Percentiles rank a stretch among this genome's conserved stretches.
These are phyloP conservation scores for Platysteira castanea DNA, from an alignment of 2,113 vertebrate genomes.

Conservation along the genomic window DNA sequence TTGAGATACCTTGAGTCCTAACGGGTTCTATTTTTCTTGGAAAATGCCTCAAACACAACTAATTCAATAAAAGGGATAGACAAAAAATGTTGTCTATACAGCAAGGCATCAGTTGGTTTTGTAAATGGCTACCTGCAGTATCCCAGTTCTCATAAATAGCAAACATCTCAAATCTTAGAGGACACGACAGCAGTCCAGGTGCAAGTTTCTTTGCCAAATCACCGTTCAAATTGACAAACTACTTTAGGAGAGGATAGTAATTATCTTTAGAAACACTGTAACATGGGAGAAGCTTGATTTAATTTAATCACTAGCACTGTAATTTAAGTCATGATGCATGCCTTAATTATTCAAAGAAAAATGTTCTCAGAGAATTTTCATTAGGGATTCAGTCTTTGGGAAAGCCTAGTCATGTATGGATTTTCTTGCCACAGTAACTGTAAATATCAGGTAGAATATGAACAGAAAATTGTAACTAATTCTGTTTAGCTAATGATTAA, in stretches of 20 bases:
- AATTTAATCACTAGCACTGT: constrained; percentile 57
- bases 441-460: not conserved
- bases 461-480: not conserved
- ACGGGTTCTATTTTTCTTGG: not conserved
- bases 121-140: not conserved
- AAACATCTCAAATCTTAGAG: not conserved
- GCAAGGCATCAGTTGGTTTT: not conserved
- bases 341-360: constrained; percentile 56
- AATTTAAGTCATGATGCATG: constrained; percentile 55
- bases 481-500: not conserved
- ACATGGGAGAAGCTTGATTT: constrained; percentile 26
- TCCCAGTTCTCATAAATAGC: not conserved
- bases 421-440: not conserved
- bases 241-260: constrained; percentile 42
- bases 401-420: not conserved
- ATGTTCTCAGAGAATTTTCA: constrained; percentile 15
- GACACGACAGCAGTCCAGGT: constrained; percentile 20
- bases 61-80: not conserved
- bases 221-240: constrained; percentile 21
- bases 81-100: not conserved
- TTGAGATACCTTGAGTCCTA: not conserved
- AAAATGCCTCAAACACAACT: not conserved
- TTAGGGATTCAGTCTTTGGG: not conserved
- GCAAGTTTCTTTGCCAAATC: constrained; percentile 31
- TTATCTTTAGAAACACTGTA: constrained; percentile 45